Conservation (phyloP, 1,140 invertebrate genomes). For the Conus betulinus region DNA sequence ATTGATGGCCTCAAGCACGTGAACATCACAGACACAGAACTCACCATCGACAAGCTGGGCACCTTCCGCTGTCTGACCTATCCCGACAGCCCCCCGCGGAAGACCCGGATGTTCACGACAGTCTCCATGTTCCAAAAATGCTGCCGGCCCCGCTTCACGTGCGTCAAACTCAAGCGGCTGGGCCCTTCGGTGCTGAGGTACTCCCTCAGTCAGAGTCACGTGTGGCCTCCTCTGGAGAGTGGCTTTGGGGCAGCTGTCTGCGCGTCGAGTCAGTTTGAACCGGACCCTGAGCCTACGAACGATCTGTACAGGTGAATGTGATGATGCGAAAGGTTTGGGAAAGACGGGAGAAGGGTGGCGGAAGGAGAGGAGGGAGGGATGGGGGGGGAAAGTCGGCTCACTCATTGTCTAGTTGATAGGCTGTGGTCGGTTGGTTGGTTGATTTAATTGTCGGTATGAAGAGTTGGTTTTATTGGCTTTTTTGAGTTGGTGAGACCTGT, state of each 20-base stretch:
- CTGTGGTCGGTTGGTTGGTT: too few species aligned
- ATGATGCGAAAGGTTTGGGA: too few species aligned
- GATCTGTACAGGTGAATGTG: constrained; percentile 45
- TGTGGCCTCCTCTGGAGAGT: constrained; percentile 50
- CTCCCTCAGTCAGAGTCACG: constrained; percentile 51
- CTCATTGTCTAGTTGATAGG: too few species aligned
- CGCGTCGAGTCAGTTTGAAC: constrained; percentile 43
- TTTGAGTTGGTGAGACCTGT: too few species aligned
- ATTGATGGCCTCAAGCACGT: constrained; percentile 33
- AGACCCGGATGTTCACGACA: constrained; percentile 48
- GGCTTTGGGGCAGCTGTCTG: constrained; percentile 47
- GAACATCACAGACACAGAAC: constrained; percentile 42
- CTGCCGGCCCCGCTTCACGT: constrained; percentile 61
- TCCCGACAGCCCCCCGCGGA: constrained; percentile 43
- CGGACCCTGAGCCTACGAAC: constrained; percentile 51
- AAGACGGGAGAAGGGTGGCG: too few species aligned
- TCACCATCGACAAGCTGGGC: constrained; percentile 50
- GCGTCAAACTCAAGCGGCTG: constrained; percentile 47
- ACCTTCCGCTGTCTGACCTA: constrained; percentile 54
- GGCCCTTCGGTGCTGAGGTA: constrained; percentile 48
- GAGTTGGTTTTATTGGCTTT: too few species aligned
- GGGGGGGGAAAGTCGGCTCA: too few species aligned
- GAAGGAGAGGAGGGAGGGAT: too few species aligned
- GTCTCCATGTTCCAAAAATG: constrained; percentile 58
- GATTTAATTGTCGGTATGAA: too few species aligned